Percentiles rank a stretch among this genome's conserved stretches.
phyloP scores from a whole-genome alignment of 53 echinoderm and acorn worm genomes.

The Holothuria scabra region DNA sequence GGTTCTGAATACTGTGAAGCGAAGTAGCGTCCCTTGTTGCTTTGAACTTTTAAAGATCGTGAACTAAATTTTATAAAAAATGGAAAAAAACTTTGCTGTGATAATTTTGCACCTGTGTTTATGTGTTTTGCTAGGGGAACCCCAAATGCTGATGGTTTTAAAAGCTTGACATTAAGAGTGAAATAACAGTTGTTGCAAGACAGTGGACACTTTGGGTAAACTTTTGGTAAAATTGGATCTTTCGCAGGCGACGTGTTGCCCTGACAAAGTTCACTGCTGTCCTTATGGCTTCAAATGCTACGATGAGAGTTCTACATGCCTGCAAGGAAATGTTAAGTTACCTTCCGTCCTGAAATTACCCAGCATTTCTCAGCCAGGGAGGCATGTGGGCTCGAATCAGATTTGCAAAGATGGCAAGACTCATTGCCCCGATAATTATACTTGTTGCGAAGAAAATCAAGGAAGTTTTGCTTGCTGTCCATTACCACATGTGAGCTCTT shows the following conservation, averaged over 20 bases:
- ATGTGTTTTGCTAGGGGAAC: too few species aligned
- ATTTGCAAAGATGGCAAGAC: constrained; percentile 23
- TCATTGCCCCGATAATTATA: constrained; percentile 59
- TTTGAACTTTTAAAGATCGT: too few species aligned
- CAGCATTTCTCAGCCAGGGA: neutral
- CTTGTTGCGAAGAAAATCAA: constrained; percentile 68
- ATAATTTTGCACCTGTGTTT: too few species aligned
- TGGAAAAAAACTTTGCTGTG: too few species aligned
- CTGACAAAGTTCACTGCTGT: constrained; percentile 86
- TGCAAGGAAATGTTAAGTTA: constrained; percentile 38
- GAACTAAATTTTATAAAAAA: too few species aligned
- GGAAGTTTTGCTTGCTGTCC: constrained; percentile 85
- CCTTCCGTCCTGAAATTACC: constrained; percentile 49
- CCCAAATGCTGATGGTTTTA: too few species aligned
- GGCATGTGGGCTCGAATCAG: neutral
- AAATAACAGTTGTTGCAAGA: too few species aligned
- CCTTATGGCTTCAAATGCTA: constrained; percentile 75
- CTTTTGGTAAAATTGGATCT: neutral
- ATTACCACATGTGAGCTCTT: constrained; percentile 35
- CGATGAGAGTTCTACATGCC: constrained; percentile 53
- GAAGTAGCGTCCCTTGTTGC: too few species aligned
- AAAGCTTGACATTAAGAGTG: too few species aligned
- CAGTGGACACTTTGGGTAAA: too few species aligned
- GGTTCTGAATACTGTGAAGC: too few species aligned
- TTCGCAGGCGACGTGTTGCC: constrained; percentile 83